A percentile compares a stretch with the other conserved stretches of the same genome.
phyloP scores from a whole-genome alignment of 2,888 invertebrate genomes.

The Ypsolopha scabrella region DNA sequence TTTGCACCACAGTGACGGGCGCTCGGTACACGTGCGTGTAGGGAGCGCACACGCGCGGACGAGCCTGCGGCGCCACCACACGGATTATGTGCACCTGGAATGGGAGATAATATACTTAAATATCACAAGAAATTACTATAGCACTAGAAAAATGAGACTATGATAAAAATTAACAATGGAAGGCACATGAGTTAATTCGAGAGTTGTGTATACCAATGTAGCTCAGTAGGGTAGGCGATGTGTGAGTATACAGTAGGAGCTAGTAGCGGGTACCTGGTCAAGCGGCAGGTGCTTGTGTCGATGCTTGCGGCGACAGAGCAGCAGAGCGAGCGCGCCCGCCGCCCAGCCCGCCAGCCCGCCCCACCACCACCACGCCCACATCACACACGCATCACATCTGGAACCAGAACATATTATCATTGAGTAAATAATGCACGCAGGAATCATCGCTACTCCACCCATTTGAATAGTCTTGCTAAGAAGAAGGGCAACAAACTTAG shows the following conservation, averaged over 20 bases:
- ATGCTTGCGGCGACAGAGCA: slow-evolving; percentile 36
- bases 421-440: not conserved
- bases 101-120: too few relatives aligned
- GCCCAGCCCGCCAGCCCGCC: slow-evolving; percentile 43
- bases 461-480: too few relatives aligned
- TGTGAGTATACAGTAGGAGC: not conserved
- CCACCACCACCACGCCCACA: not conserved
- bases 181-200: too few relatives aligned
- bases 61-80: slow-evolving; percentile 18
- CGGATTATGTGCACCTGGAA: slow-evolving; percentile 54
- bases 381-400: slow-evolving; percentile 3
- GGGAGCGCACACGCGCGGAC: slow-evolving; percentile 14
- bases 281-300: slow-evolving; percentile 15
- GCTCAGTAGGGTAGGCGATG: too few relatives aligned
- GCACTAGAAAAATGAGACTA: too few relatives aligned
- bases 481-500: too few relatives aligned
- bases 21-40: slow-evolving; percentile 11
- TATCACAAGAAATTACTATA: too few relatives aligned
- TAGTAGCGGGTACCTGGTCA: slow-evolving; percentile 5
- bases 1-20: slow-evolving; percentile 19
- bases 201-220: too few relatives aligned
- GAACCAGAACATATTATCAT: not conserved
- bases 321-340: slow-evolving; percentile 39
- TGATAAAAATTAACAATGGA: too few relatives aligned
- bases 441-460: not conserved